Base-by-base conservation (phyloP, 30 jellyfish, hydroid and myxozoan genomes). In the Pelagia noctiluca region DNA sequence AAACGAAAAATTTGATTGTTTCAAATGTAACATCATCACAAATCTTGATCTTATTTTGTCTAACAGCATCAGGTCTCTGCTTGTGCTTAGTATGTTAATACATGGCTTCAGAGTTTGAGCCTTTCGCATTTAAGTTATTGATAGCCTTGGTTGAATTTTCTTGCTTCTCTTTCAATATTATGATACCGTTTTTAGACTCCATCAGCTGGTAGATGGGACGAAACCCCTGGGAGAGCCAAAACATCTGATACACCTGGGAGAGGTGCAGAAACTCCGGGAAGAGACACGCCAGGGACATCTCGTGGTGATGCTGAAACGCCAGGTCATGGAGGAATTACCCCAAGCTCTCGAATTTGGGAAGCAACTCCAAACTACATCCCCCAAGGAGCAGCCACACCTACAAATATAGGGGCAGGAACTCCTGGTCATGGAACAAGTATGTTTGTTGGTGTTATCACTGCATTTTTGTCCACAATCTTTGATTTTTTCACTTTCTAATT, bases 311-410 rank as follows among this genome's bases (percentile, higher is more conserved):
- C 73, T 5, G 99, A 94, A 47, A 94, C 99, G 28, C 99, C 99
- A 36, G 99, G 99, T 47, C 90, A 96, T 22, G 86, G 96, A 2
- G 98, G 98, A 21, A 96, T 97, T 25, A 94, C 99, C 33, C 99
- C 99, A 21, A 94, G 96, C 61, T 65, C 97, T 37, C 73, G 97
- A 67, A 64, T 85, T 10, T 94, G 99, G 99, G 99, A 94, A 80
- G 96, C 99, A 18, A 94, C 99, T 29, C 99, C 99, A 12, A 94
- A 96, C 81, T 94, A 94, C 72, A 79, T 94, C 31, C 97, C 96
- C 3, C 96, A 96, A 23, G 99, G 99, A 75, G 91, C 97, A 18
- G 97, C 97, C 8, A 94, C 99, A 2, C 99, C 99, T 0, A 84
- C 96, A 1, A 96, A 96, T 50, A 67, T 76, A 38, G 91, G 85